Evolutionary conservation across 2,797 vertebrate species (phyloP).

Genomic region (Falco naumanni): DNA sequence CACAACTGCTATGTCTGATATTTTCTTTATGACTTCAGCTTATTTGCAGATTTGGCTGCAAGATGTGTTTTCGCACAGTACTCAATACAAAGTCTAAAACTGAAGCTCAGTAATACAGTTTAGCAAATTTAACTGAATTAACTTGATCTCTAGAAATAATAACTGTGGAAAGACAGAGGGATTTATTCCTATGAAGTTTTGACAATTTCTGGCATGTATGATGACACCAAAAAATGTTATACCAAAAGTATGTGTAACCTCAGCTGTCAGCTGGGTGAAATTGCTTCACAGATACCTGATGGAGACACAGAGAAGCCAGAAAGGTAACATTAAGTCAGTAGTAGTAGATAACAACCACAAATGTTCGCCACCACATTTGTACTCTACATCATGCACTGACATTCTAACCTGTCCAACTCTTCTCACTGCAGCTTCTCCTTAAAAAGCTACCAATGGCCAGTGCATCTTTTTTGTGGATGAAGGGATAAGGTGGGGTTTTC

Average conservation of each 20-base stretch:
- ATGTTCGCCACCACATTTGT: background rate
- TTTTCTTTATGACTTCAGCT: slow-evolving; percentile 72
- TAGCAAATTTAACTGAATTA: background rate
- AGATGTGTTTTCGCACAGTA: slow-evolving; percentile 53
- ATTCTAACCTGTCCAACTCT: background rate
- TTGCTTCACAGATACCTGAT: background rate
- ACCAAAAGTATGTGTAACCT: background rate
- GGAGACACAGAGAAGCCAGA: background rate
- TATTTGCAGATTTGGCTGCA: slow-evolving; percentile 62
- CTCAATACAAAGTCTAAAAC: slow-evolving; percentile 17
- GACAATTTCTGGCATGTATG: background rate
- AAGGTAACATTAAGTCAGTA: background rate
- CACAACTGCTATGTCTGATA: slow-evolving; percentile 21
- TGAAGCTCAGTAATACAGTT: background rate
- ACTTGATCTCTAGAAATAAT: background rate
- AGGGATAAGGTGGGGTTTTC: background rate
- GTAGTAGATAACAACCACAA: background rate
- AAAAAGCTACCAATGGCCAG: background rate
- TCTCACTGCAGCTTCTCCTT: background rate
- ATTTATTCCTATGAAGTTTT: background rate
- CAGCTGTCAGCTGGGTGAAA: background rate
- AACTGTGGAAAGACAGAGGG: background rate
- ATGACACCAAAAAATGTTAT: background rate
- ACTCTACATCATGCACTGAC: accelerated
- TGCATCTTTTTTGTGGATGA: background rate